These are phyloP conservation scores for Calliphora vicina DNA, from an alignment of 1,140 invertebrate genomes.

Conservation along the genomic window DNA sequence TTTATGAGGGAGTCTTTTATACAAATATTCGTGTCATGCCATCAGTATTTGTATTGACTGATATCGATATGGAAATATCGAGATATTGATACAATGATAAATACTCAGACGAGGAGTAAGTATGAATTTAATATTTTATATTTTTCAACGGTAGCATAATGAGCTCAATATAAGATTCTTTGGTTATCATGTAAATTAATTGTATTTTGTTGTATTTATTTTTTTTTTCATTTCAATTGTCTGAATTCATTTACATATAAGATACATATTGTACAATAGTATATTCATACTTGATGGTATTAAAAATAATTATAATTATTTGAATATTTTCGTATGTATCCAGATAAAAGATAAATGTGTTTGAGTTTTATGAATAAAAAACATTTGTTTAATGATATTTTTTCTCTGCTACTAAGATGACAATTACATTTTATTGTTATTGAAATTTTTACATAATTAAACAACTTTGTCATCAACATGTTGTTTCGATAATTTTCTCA, in stretches of 20 bases:
- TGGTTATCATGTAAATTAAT: constrained; percentile 40
- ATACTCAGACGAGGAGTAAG: neutral
- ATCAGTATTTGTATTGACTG: neutral
- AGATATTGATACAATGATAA: neutral
- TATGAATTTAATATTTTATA: neutral
- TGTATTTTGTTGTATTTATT: constrained; percentile 12
- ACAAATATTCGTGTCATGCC: neutral
- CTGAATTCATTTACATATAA: constrained; percentile 36
- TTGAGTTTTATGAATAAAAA: too few relatives aligned
- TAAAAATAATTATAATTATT: too few relatives aligned
- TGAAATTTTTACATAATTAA: neutral
- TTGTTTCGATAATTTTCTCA: constrained; percentile 17
- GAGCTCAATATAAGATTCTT: constrained; percentile 37
- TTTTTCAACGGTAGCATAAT: constrained; percentile 35
- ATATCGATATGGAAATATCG: neutral
- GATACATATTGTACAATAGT: neutral
- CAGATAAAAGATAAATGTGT: too few relatives aligned
- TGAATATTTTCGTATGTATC: too few relatives aligned
- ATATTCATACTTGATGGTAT: too few relatives aligned
- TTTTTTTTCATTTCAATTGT: neutral
- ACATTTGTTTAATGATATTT: too few relatives aligned
- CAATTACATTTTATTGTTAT: neutral
- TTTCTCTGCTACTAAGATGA: neutral
- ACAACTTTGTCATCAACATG: constrained; percentile 2
- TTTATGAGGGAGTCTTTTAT: neutral